A percentile compares a stretch with the other conserved stretches of the same genome.
These are phyloP conservation scores for Lophotis ruficrista DNA, from an alignment of 2,113 vertebrate genomes.

Conservation along the genomic window DNA sequence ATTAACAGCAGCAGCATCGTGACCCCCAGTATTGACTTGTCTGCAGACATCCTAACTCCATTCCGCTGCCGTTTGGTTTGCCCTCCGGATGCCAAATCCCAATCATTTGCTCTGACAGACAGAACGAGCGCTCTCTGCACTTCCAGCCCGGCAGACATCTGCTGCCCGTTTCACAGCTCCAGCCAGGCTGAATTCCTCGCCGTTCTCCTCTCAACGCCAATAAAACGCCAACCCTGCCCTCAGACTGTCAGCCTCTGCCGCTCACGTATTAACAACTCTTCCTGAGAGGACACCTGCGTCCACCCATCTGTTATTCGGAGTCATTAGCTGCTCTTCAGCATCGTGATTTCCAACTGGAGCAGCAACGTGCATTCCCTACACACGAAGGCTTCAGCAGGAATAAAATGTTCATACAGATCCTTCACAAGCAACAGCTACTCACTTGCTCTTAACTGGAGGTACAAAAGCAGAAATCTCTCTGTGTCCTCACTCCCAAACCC, in stretches of 20 bases:
- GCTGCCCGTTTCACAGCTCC: background rate
- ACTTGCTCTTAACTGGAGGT: background rate
- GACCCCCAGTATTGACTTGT: background rate
- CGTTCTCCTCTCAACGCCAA: background rate
- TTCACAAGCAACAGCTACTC: background rate
- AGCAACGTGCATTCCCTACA: background rate
- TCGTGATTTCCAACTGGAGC: background rate
- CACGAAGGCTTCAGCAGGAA: background rate
- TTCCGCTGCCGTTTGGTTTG: background rate
- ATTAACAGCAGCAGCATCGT: background rate
- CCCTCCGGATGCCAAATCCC: background rate
- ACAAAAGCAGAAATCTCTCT: background rate
- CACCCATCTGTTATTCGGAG: background rate
- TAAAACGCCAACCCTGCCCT: background rate
- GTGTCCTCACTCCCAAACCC: background rate
- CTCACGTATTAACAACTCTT: fast-evolving
- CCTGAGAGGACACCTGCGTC: background rate
- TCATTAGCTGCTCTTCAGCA: background rate
- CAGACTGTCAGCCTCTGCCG: background rate
- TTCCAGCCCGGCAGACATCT: background rate
- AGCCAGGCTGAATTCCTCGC: background rate
- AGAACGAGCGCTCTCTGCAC: background rate
- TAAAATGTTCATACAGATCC: fast-evolving
- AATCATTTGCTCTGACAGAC: background rate
- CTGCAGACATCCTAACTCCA: background rate